Percentiles rank a stretch among this genome's conserved stretches.
These are phyloP conservation scores for Megaceryle maxima DNA, from an alignment of 2,113 vertebrate species.

Conservation along the genomic window DNA sequence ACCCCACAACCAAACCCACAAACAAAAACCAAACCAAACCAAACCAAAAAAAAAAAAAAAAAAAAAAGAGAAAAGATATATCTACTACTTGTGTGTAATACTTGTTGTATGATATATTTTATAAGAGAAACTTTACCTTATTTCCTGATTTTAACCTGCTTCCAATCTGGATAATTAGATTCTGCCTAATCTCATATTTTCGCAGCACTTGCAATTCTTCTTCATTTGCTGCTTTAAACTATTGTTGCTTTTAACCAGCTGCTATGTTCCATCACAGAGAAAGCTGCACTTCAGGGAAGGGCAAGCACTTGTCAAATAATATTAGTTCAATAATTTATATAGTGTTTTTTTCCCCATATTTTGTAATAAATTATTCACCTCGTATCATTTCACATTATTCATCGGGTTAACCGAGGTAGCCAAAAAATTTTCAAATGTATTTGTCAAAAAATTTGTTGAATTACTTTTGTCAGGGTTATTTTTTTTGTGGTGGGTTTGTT, in stretches of 20 bases:
- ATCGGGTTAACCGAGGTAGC: conserved; percentile 49
- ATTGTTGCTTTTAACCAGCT: conserved; percentile 64
- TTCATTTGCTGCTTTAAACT: conserved; percentile 53
- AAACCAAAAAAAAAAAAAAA: background rate
- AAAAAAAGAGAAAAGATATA: background rate
- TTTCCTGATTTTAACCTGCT: conserved; percentile 13
- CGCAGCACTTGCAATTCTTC: conserved; percentile 44
- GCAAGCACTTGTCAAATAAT: conserved; percentile 64
- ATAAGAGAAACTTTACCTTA: background rate
- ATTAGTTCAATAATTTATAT: conserved; percentile 66
- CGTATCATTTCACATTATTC: conserved; percentile 53
- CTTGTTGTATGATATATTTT: background rate
- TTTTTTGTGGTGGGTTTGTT: background rate
- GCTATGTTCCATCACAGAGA: conserved; percentile 42
- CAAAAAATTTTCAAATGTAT: conserved; percentile 45
- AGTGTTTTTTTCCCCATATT: background rate
- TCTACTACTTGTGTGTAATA: background rate
- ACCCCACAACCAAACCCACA: too few species aligned
- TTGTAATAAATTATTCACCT: conserved; percentile 67
- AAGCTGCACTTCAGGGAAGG: conserved; percentile 55
- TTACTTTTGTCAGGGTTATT: conserved; percentile 24
- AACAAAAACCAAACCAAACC: too few species aligned
- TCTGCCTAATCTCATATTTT: conserved; percentile 36
- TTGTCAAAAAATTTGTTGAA: conserved; percentile 44
- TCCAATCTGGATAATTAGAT: conserved; percentile 36